phyloP scores from a whole-genome alignment of 2,888 invertebrate species.

The Chironomus riparius region DNA sequence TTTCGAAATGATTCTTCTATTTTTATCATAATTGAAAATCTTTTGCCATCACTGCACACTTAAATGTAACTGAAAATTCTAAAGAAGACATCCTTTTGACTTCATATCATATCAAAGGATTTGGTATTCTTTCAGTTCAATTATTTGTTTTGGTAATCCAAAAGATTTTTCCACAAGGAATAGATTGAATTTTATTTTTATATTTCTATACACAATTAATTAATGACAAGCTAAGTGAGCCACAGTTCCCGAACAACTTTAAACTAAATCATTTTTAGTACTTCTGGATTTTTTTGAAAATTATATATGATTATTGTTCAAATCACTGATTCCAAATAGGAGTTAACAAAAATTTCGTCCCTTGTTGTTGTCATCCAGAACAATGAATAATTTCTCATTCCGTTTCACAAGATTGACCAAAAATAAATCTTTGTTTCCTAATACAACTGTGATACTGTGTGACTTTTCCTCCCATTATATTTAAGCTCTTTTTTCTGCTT shows the following conservation, averaged over 20 bases:
- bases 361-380: neutral
- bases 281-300: no score
- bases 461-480: neutral
- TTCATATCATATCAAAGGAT: neutral
- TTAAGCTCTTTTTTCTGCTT: neutral
- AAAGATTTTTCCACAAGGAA: neutral
- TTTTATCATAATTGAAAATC: constrained; percentile 27
- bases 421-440: neutral
- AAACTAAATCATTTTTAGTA: no score
- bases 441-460: neutral
- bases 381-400: neutral
- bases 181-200: no score
- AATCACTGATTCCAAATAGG: no score
- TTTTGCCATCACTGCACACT: neutral
- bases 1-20: neutral
- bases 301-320: no score
- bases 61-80: no score
- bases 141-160: no score
- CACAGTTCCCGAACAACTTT: no score
- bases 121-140: no score
- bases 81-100: neutral
- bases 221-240: no score
- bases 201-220: no score
- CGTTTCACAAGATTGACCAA: constrained; percentile 5
- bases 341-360: neutral